Evolutionary conservation across 2,113 vertebrate genomes (phyloP).

Genomic region (Cyprinus carpio): DNA sequence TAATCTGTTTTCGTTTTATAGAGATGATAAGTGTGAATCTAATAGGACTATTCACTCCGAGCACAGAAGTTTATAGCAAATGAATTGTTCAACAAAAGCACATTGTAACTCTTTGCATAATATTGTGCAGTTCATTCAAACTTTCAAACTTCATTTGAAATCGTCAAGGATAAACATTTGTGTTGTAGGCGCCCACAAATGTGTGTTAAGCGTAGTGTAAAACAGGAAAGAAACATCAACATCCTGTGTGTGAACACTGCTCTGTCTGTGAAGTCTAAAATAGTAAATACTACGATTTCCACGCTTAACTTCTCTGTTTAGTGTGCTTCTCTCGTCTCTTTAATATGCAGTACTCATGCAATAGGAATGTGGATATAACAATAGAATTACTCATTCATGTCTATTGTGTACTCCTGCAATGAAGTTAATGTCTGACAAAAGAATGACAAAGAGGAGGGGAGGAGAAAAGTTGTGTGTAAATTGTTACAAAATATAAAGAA

Average conservation of each 20-base stretch:
- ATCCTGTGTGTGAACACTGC: conserved; percentile 39
- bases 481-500: not conserved
- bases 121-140: not conserved
- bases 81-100: not conserved
- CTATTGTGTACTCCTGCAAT: not conserved
- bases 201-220: conserved; percentile 22
- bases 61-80: not conserved
- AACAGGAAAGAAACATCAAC: conserved; percentile 53
- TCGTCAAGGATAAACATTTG: not conserved
- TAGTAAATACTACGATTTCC: not conserved
- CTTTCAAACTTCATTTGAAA: not conserved
- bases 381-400: not conserved
- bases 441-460: not conserved
- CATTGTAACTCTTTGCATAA: not conserved
- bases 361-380: not conserved
- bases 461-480: not conserved
- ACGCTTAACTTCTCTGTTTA: not conserved
- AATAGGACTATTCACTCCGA: no score
- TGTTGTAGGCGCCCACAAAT: conserved; percentile 10
- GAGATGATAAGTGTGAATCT: no score
- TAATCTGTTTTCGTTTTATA: no score
- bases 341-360: not conserved
- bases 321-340: not conserved
- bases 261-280: not conserved
- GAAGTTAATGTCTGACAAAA: not conserved